These are phyloP conservation scores for Aphidius gifuensis DNA, from an alignment of 1,140 invertebrate genomes.

Conservation along the genomic window DNA sequence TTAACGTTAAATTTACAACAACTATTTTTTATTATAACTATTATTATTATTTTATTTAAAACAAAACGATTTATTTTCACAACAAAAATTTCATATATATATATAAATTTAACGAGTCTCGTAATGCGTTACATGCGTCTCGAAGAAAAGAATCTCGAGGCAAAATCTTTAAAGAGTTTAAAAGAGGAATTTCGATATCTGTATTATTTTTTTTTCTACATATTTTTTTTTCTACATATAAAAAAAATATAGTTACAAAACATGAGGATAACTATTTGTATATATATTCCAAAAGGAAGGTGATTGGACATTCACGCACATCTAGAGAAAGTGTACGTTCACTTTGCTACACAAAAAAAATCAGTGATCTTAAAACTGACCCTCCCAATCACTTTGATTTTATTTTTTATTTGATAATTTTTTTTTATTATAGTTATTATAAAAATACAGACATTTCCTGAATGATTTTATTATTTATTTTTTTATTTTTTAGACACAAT, in stretches of 20 bases:
- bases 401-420: background rate
- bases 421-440: background rate
- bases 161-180: no score
- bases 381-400: constrained; percentile 8
- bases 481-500: constrained; percentile 28
- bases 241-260: constrained; percentile 1
- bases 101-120: no score
- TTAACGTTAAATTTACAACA: no score
- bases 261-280: background rate
- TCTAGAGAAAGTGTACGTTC: constrained; percentile 15
- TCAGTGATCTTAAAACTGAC: constrained; percentile 17
- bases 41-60: no score
- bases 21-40: no score
- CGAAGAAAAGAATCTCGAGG: no score
- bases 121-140: no score
- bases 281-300: background rate
- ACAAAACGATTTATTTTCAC: no score
- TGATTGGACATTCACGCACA: constrained; percentile 14
- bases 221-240: no score
- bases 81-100: no score
- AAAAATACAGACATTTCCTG: constrained; percentile 8
- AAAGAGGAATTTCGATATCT: no score
- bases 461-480: background rate
- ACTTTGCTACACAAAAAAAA: constrained; percentile 11
- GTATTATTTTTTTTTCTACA: no score